Evolutionary conservation across 2,113 vertebrate species (phyloP), one percentile per base, ranked within the genome.

Genomic region (Chionomys nivalis): DNA sequence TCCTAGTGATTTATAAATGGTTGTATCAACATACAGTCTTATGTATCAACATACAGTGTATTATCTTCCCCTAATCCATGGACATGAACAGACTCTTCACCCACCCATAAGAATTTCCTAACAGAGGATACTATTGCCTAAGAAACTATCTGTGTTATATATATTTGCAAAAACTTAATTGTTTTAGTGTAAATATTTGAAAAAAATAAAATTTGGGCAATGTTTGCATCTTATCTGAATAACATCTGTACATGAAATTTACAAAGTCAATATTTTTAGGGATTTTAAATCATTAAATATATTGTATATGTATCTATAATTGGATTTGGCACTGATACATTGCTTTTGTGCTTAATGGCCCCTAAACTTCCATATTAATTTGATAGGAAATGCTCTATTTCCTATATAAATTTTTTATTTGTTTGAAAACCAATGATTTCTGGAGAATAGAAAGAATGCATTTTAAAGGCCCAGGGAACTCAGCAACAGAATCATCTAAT

Each of bases 251-350:
- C 0, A 36, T 66, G 24, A 70, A 70, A 91, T 91, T 93, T 70
- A 9, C 31, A 72, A 93, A 78, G 26, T 90, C 52, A 89, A 39
- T 1, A 81, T 65, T 70, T 63, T 65, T 36, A 68, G 31, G 6
- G 16, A 83, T 83, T 90, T 92, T 31, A 68, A 89, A 63, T 91
- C 23, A 55, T 63, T 72, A 73, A 92, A 72, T 68, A 61, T 36
- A 82, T 49, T 83, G 70, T 91, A 42, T 90, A 95, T 72, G 70
- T 95, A 33, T 86, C 33, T 12, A 5, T 58, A 73, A 88, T 42
- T 33, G 68, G 70, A 12, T 86, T 94, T 55, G 16, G 79, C 12
- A 79, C 63, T 86, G 47, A 65, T 10, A 87, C 26, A n/a, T 5
- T 89, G 28, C 39, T 58, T 65, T 5, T 24, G n/a, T 66, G 49